These are phyloP conservation scores for Calliscelio sp. DNA, from an alignment of 2,888 invertebrate species.

Conservation along the genomic window DNA sequence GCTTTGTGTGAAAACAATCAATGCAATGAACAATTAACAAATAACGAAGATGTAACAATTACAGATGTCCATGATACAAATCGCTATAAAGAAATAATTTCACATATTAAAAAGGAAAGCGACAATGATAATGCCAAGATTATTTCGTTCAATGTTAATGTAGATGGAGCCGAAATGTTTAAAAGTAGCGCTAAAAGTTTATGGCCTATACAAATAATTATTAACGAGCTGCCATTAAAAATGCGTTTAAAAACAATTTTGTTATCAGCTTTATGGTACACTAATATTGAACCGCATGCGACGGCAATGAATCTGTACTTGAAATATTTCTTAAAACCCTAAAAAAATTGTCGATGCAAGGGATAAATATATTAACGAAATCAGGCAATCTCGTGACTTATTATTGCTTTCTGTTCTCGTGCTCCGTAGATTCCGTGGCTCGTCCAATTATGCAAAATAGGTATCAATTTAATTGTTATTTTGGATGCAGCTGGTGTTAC, in stretches of 20 bases:
- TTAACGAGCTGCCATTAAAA: conserved; percentile 38
- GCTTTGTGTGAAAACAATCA: not conserved
- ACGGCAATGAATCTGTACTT: conserved; percentile 45
- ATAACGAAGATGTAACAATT: conserved; percentile 15
- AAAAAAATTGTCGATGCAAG: conserved; percentile 16
- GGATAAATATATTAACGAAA: conserved; percentile 19
- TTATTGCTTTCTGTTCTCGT: conserved; percentile 41
- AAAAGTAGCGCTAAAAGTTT: conserved; percentile 37
- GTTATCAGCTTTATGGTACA: conserved; percentile 51
- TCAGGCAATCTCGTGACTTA: conserved; percentile 7
- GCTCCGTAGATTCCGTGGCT: conserved; percentile 54
- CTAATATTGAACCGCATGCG: conserved; percentile 28
- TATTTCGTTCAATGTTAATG: conserved; percentile 45
- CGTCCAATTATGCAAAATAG: conserved; percentile 45
- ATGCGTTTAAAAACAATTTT: conserved; percentile 20
- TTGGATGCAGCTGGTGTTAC: conserved; percentile 70
- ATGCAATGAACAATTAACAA: conserved; percentile 2
- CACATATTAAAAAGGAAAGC: not conserved
- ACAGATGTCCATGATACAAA: conserved; percentile 42
- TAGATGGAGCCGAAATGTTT: conserved; percentile 43
- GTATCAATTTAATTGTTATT: conserved; percentile 53
- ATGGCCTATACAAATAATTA: conserved; percentile 39
- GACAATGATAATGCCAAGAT: not conserved
- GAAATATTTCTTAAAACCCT: conserved; percentile 36
- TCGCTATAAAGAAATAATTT: conserved; percentile 22